Conservation (phyloP, 1,140 invertebrate species). For the Matsumurasca onukii region DNA sequence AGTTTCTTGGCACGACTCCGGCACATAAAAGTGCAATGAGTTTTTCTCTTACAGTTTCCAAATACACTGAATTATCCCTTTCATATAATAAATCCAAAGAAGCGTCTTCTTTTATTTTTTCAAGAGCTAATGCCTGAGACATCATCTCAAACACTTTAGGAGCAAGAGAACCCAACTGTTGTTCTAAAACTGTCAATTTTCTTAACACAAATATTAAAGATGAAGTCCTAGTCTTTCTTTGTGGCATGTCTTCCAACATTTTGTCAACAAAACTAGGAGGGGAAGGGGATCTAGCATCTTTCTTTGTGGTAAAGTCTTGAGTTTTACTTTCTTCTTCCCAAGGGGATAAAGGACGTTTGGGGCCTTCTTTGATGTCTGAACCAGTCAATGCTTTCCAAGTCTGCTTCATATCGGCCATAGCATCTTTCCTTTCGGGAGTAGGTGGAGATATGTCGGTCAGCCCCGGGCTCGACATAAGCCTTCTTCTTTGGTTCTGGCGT, state of each 20-base stretch:
- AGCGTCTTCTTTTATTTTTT: slow-evolving; percentile 66
- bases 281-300: background rate
- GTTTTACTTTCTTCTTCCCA: slow-evolving; percentile 38
- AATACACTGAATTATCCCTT: slow-evolving; percentile 67
- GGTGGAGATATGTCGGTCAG: slow-evolving; percentile 33
- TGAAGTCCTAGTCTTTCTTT: slow-evolving; percentile 53
- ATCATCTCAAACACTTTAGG: slow-evolving; percentile 73
- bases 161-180: slow-evolving; percentile 74
- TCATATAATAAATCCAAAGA: slow-evolving; percentile 70
- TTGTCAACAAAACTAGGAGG: background rate
- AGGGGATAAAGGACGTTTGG: slow-evolving; percentile 39
- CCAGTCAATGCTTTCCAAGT: slow-evolving; percentile 45
- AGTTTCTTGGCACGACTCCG: slow-evolving; percentile 65
- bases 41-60: slow-evolving; percentile 84
- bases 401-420: slow-evolving; percentile 43
- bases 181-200: slow-evolving; percentile 74
- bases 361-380: slow-evolving; percentile 38
- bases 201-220: slow-evolving; percentile 56
- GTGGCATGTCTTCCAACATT: slow-evolving; percentile 22
- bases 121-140: slow-evolving; percentile 70
- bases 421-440: slow-evolving; percentile 31
- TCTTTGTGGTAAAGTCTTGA: slow-evolving; percentile 1
- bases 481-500: slow-evolving; percentile 27
- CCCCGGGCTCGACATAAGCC: background rate
- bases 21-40: slow-evolving; percentile 77